Evolutionary conservation across 2,888 invertebrate genomes (phyloP).

Genomic region (Idaea dimidiata): DNA sequence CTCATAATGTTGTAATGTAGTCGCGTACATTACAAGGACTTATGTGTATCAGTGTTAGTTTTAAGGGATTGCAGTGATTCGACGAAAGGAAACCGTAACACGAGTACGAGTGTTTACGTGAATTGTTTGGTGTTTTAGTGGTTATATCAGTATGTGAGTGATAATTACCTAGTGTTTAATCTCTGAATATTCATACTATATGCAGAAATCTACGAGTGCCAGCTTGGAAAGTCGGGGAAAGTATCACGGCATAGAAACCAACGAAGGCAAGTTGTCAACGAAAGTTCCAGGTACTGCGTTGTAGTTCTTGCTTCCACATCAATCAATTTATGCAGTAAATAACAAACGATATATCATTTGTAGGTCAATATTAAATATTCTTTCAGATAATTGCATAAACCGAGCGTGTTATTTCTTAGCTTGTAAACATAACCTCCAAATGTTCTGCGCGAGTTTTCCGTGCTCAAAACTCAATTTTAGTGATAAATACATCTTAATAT

Average conservation of each 20-base stretch:
- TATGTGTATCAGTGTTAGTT: slow-evolving; percentile 17
- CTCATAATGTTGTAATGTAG: slow-evolving; percentile 24
- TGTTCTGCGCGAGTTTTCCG: neutral
- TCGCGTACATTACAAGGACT: slow-evolving; percentile 25
- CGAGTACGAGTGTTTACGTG: slow-evolving; percentile 69
- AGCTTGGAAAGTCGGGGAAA: slow-evolving; percentile 40
- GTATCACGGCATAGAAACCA: slow-evolving; percentile 55
- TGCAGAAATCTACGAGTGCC: slow-evolving; percentile 38
- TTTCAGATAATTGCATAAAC: slow-evolving; percentile 10
- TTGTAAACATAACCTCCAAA: slow-evolving; percentile 79
- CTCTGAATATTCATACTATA: slow-evolving; percentile 43
- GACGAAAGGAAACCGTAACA: slow-evolving; percentile 33
- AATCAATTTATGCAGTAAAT: slow-evolving; percentile 3
- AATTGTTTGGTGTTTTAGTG: slow-evolving; percentile 50
- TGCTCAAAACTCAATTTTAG: neutral
- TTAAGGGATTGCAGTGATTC: slow-evolving; percentile 20
- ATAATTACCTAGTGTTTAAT: slow-evolving; percentile 39
- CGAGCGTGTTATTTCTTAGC: slow-evolving; percentile 44
- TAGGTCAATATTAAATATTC: neutral
- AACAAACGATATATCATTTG: slow-evolving; percentile 2
- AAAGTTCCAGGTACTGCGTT: slow-evolving; percentile 39
- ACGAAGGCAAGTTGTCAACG: slow-evolving; percentile 60
- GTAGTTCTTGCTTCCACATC: neutral
- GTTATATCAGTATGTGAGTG: slow-evolving; percentile 43
- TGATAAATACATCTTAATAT: neutral